Evolutionary conservation across 2,113 vertebrate species (phyloP).

Genomic region (Morone chrysops): DNA sequence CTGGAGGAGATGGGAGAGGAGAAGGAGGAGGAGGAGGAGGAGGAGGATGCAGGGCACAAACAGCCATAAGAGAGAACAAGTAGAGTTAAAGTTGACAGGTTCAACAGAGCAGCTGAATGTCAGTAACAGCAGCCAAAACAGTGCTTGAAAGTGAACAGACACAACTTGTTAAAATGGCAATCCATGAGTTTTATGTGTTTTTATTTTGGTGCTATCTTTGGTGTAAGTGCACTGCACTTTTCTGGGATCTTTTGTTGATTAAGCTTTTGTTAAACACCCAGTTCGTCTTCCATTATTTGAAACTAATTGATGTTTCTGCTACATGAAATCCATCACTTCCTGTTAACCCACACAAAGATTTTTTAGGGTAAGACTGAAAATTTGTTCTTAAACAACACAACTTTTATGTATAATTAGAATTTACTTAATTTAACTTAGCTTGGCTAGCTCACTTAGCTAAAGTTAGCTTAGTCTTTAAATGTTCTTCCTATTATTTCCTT

Average conservation of each 20-base stretch:
- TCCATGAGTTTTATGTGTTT: background rate
- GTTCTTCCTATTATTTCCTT: too few species aligned
- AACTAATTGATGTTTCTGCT: background rate
- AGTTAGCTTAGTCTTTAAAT: too few species aligned
- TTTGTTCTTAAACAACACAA: too few species aligned
- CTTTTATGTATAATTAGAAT: too few species aligned
- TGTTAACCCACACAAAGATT: background rate
- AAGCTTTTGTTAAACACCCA: too few species aligned
- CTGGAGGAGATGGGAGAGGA: constrained; percentile 51
- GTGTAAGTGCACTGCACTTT: too few species aligned
- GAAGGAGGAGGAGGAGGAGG: constrained; percentile 44
- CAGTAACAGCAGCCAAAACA: constrained; percentile 48
- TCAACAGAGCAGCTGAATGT: constrained; percentile 76
- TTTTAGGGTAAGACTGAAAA: background rate
- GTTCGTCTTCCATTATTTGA: background rate
- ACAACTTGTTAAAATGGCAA: constrained; percentile 23
- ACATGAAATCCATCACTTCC: too few species aligned
- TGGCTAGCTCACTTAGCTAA: too few species aligned
- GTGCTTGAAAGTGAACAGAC: constrained; percentile 31
- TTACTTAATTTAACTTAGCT: too few species aligned
- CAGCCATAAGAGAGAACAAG: constrained; percentile 68
- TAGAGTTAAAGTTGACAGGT: constrained; percentile 72
- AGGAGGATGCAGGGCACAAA: constrained; percentile 63
- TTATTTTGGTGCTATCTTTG: background rate
- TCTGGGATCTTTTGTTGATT: too few species aligned